Conservation (phyloP, 2,113 vertebrate genomes). For the Dipodomys stephensi region DNA sequence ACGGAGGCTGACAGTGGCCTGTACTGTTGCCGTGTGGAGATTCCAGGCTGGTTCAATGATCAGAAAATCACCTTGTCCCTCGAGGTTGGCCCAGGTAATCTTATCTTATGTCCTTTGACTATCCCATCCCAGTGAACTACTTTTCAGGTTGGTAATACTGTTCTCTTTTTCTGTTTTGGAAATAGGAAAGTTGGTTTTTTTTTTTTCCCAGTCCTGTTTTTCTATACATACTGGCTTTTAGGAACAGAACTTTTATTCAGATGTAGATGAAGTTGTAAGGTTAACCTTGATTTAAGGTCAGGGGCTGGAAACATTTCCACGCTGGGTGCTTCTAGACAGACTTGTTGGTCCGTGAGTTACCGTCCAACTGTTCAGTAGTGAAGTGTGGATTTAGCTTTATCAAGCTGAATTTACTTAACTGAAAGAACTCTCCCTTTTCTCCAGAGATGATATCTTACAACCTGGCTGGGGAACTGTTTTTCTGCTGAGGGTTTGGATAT, state of each 20-base stretch:
- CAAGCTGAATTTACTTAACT: background rate
- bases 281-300: background rate
- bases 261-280: background rate
- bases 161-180: background rate
- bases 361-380: background rate
- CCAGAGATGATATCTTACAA: background rate
- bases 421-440: background rate
- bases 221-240: background rate
- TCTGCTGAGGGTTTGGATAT: too few species aligned
- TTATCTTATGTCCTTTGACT: background rate
- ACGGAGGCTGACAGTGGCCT: slow-evolving; percentile 82
- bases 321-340: background rate
- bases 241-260: background rate
- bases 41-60: slow-evolving; percentile 89
- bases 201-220: background rate
- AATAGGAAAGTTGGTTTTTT: background rate
- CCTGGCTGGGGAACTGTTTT: too few species aligned
- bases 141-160: slow-evolving; percentile 26
- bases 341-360: background rate
- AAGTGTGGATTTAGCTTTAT: background rate
- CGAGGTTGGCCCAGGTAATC: slow-evolving; percentile 82
- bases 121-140: background rate
- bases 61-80: background rate
- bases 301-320: background rate
- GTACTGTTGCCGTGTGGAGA: slow-evolving; percentile 91